Base-by-base conservation (phyloP, 2,888 invertebrate species). In the Ennomos quercinarius region DNA sequence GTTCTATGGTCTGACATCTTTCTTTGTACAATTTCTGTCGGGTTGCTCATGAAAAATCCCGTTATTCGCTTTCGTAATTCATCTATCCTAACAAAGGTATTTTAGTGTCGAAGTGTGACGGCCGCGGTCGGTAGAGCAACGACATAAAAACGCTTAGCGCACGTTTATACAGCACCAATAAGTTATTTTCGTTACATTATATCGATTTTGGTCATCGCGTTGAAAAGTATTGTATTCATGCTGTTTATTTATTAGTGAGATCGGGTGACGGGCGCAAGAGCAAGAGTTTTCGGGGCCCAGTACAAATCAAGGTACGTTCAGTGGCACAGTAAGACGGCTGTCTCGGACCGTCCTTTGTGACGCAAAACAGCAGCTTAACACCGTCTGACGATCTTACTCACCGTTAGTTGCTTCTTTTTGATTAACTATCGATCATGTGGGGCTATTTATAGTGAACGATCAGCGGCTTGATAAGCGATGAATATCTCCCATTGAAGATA, bases 1-100 rank as follows among this genome's bases (percentile, higher is more conserved):
- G 17, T 11, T 27, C 43, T 10, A 10, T 42, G 13, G 45, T 72
- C 83, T 87, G 86, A 87, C 85, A 84, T 86, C 83, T 87, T 89
- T 87, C 83, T 85, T 87, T 86, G 86, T 87, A 82, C 82, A 78
- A 83, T 84, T 81, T 81, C 78, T 82, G 78, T 84, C 73, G 78
- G 83, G 81, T 84, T 81, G 84, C 78, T 84, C 84, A 80, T 83
- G 83, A 84, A 86, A 84, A 84, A 85, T 91, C 89, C 91, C 91
- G 90, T 91, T 91, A 91, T 81, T 86, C 77, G 80, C 88, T 89
- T 86, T 89, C 87, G 85, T 87, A 88, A 87, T 84, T 85, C 82
- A 79, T 85, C 66, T 86, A 86, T 88, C 86, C 66, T 86, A 86
- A 89, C 86, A 87, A 90, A 89, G 85, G 83, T 82, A 81, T 81